Conservation (phyloP, 1,140 invertebrate species). For the Pollicipes pollicipes region DNA sequence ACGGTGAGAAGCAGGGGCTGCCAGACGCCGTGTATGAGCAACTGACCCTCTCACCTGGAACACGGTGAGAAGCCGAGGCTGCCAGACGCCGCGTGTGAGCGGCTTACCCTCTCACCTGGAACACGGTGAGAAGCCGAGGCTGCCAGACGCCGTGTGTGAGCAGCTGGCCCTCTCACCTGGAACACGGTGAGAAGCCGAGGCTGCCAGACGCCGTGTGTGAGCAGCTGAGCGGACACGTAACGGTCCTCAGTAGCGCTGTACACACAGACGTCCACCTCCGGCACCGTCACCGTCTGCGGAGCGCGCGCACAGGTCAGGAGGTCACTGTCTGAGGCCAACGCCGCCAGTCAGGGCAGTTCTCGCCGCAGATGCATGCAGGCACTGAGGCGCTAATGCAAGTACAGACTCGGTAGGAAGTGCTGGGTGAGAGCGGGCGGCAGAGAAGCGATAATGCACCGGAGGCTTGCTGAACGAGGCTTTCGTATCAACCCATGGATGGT, state of each 20-base stretch:
- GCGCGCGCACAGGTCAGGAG: background rate
- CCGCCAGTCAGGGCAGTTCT: background rate
- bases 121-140: background rate
- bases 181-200: background rate
- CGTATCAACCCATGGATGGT: too few relatives aligned
- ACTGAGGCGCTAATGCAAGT: too few relatives aligned
- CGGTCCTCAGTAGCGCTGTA: background rate
- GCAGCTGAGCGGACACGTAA: background rate
- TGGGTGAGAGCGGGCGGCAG: too few relatives aligned
- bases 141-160: background rate
- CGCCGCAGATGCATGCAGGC: background rate
- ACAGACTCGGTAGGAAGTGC: too few relatives aligned
- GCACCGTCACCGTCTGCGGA: background rate
- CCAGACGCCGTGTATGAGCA: too few relatives aligned
- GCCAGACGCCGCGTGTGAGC: too few relatives aligned
- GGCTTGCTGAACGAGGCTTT: too few relatives aligned
- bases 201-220: background rate
- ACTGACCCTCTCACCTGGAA: too few relatives aligned
- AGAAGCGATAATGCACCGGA: too few relatives aligned
- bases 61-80: too few relatives aligned
- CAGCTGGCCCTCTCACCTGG: background rate
- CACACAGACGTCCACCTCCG: background rate
- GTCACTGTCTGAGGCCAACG: too few relatives aligned
- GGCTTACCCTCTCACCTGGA: background rate
- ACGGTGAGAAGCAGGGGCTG: too few relatives aligned